Evolutionary conservation across 2,797 vertebrate genomes (phyloP), one percentile per base, ranked within the genome.

Genomic region (Parambassis ranga): DNA sequence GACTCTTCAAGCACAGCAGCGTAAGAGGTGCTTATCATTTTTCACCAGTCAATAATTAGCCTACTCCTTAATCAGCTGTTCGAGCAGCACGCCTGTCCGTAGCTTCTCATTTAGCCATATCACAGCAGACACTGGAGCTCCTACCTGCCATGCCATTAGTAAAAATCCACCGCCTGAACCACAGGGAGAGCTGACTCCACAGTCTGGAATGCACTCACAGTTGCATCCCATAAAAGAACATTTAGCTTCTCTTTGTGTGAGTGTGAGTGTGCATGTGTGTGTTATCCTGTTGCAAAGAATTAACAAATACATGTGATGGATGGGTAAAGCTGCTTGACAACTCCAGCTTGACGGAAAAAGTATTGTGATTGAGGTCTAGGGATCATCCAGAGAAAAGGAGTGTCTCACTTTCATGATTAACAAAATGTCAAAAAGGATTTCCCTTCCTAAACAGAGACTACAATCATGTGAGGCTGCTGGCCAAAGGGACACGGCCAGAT

Each of bases 371-470:
- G 65, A 72, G 91, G 90, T 91, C 84, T 61, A 59, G 79, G 74
- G 87, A 86, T 85, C 87, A 75, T 73, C 83, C 81, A 79, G 64
- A 78, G 77, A 82, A 74, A 75, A 90, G 81, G 83, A 89, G 85
- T 71, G 73, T 81, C 85, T 79, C 35, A 5, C 77, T 91, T 88
- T 83, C 77, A 90, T 89, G 85, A 92, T 91, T 89, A 89, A 81
- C 76, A 62, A 85, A 87, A 87, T 75, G 76, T 79, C 74, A 73
- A 81, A 86, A 86, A 85, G 89, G 80, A 85, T 84, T 90, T 92
- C 88, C 91, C 87, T 92, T 89, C 75, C 82, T 89, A 92, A 92
- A 91, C 87, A 89, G 78, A 82, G 69, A 70, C 41, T 30, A 49
- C 70, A 73, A 71, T 83, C 57, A 72, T 58, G 63, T 20, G 52